Base-by-base conservation (phyloP, 2,113 vertebrate genomes). In the Psittacula cyanocephala region DNA sequence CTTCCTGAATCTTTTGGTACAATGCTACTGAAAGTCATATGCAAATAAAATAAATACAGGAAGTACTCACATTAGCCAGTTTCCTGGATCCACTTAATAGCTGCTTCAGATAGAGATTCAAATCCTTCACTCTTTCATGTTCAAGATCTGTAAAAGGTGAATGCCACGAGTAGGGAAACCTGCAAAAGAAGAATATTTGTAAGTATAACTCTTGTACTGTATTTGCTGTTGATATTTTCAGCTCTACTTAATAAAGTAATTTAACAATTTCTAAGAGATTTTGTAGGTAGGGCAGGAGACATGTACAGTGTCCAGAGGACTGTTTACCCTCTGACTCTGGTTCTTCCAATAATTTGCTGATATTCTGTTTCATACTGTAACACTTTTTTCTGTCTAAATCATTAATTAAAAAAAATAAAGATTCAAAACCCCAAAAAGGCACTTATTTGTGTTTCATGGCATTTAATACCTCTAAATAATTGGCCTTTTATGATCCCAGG, bases 41-140 rank as follows among this genome's bases (percentile, higher is more conserved):
- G 27, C 23, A 91, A 88, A 65, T 49, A 69, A 84, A 88, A 39
- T 44, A 87, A 93, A 72, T 12, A 49, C 6, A 52, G 25, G 6
- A 84, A 89, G 57, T 63, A 22, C 75, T 96, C 76, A 98, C 98
- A 24, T 97, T 96, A 84, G 97, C 91, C 47, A 98, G 53, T 67
- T 97, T 88, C 23, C 74, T 72, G 11, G 97, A 46, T 65, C 98
- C 98, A 39, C 97, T 97, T 81, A 99, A 98, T 37, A 99, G 97
- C 93, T 98, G 96, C 68, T 98, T 98, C 67, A 99, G 93, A 70
- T 99, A 99, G 65, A 96, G 96, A 93, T 98, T 99, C 59, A 99
- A 97, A 82, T 97, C 94, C 85, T 93, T 91, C 97, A 98, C 98
- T 95, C 96, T 98, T 80, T 89, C 98, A 76, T 97, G 95, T 43